phyloP scores from a whole-genome alignment of 2,113 vertebrate species.

The Microcebus tavaratra region DNA sequence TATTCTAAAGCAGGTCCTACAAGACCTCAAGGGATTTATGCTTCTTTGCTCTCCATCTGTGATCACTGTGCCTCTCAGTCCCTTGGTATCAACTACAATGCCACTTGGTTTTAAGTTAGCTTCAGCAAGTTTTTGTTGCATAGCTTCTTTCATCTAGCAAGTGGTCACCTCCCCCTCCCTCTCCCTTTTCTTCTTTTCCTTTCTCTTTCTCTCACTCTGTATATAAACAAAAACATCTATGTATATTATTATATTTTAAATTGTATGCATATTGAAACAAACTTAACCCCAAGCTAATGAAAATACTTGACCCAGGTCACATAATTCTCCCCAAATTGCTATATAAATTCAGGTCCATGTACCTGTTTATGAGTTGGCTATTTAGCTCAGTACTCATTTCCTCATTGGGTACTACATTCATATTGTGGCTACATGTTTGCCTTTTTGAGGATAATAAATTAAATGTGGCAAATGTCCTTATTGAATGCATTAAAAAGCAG shows the following conservation, averaged over 20 bases:
- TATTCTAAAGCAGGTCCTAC: background rate
- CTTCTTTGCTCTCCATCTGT: conserved; percentile 1
- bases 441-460: background rate
- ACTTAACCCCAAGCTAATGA: background rate
- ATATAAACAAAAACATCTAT: background rate
- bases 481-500: background rate
- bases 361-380: background rate
- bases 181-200: background rate
- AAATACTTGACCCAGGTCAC: background rate
- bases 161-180: background rate
- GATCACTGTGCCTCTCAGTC: background rate
- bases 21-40: background rate
- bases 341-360: background rate
- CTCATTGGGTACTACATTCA: background rate
- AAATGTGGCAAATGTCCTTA: background rate
- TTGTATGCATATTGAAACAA: background rate
- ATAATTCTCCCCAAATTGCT: background rate
- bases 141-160: background rate
- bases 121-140: conserved; percentile 42
- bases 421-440: background rate
- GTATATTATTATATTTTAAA: background rate
- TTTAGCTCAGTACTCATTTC: background rate
- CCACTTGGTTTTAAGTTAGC: conserved; percentile 27
- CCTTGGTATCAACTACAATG: background rate
- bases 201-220: background rate